Percentiles rank a stretch among this genome's conserved stretches.
Evolutionary conservation across 2,113 vertebrate species (phyloP).

Genomic region (Eulemur macaco): DNA sequence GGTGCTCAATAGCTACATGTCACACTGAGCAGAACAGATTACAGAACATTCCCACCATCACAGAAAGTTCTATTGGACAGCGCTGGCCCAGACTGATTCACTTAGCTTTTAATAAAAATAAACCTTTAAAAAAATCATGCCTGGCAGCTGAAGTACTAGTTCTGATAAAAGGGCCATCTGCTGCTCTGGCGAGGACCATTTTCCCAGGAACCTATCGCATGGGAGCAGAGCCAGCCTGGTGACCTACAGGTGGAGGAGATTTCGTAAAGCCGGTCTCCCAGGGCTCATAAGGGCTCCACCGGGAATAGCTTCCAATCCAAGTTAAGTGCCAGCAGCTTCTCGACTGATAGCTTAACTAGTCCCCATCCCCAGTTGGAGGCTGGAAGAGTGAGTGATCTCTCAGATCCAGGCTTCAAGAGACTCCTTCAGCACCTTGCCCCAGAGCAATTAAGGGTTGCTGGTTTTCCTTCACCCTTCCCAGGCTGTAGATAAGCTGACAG

Average conservation of each 20-base stretch:
- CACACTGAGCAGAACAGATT: background rate
- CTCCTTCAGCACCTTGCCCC: fast-evolving
- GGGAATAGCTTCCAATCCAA: background rate
- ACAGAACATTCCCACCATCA: background rate
- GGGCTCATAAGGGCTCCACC: background rate
- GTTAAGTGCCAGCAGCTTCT: background rate
- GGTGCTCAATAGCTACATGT: background rate
- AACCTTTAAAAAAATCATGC: background rate
- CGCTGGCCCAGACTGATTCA: background rate
- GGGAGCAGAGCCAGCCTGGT: background rate
- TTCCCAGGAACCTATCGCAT: background rate
- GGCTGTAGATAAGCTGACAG: background rate
- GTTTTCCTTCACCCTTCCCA: background rate
- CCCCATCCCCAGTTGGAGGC: background rate
- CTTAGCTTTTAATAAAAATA: constrained; percentile 30
- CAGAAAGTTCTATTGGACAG: background rate
- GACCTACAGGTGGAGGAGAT: background rate
- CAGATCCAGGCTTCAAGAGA: background rate
- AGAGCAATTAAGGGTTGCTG: background rate
- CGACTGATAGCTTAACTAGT: background rate
- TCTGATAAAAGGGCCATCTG: background rate
- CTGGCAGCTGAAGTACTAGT: background rate
- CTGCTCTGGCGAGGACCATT: background rate
- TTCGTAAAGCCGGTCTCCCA: background rate
- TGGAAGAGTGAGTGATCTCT: fast-evolving